Evolutionary conservation across 2,797 vertebrate genomes (phyloP).

Genomic region (Hyperoplus immaculatus): DNA sequence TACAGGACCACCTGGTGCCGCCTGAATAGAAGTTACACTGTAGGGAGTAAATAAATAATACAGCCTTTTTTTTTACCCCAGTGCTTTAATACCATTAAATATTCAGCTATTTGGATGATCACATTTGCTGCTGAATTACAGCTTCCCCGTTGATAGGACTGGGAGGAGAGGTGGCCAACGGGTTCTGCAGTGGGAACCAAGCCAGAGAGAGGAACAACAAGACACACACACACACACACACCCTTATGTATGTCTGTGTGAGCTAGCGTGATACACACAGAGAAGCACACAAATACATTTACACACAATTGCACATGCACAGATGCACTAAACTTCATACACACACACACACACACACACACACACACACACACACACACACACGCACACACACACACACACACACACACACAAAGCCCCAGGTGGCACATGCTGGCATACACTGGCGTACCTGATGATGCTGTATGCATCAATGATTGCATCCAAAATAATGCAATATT

Average conservation of each 20-base stretch:
- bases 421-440: conserved; percentile 80
- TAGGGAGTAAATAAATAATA: conserved; percentile 97
- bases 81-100: conserved; percentile 97
- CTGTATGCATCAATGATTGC: conserved; percentile 71
- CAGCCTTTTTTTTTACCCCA: conserved; percentile 70
- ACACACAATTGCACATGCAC: conserved; percentile 19
- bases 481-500: conserved; percentile 74
- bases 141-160: conserved; percentile 78
- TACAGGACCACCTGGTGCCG: conserved; percentile 91
- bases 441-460: conserved; percentile 76
- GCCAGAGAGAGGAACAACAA: conserved; percentile 68
- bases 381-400: conserved; percentile 26
- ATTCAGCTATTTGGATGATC: conserved; percentile 97
- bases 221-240: conserved; percentile 26
- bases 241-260: conserved; percentile 44
- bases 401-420: conserved; percentile 74
- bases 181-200: conserved; percentile 70
- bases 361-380: conserved; percentile 53
- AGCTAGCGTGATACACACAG: conserved; percentile 25
- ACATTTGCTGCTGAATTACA: conserved; percentile 96
- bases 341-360: conserved; percentile 46
- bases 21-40: conserved; percentile 89
- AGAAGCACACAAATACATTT: conserved; percentile 30
- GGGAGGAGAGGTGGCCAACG: conserved; percentile 72
- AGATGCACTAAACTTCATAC: conserved; percentile 13